phyloP scores from a whole-genome alignment of 2,797 vertebrate genomes.

The Microctenopoma steveboyesi region DNA sequence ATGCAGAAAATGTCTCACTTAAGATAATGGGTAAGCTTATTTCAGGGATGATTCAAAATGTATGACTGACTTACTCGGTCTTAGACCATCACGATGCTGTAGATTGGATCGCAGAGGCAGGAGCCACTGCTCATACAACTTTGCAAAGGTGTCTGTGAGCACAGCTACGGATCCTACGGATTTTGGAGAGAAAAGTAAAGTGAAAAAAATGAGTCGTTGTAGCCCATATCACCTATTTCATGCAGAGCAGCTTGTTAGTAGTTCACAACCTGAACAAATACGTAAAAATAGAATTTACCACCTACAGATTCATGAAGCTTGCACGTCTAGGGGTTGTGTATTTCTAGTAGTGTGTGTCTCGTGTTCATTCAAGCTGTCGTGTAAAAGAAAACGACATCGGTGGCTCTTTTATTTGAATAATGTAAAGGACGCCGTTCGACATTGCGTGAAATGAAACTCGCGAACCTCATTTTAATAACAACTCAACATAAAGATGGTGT shows the following conservation, averaged over 20 bases:
- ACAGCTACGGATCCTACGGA: neutral
- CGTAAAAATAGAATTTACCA: constrained; percentile 30
- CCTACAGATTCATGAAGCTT: constrained; percentile 13
- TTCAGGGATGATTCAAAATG: constrained; percentile 18
- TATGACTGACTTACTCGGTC: too few relatives aligned
- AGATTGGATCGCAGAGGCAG: too few relatives aligned
- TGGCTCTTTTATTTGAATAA: neutral
- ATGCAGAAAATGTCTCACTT: neutral
- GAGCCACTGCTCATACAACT: neutral
- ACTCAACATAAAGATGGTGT: neutral
- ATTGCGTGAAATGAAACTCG: neutral
- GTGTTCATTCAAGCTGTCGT: constrained; percentile 33
- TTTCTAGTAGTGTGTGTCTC: constrained; percentile 30
- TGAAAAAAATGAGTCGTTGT: neutral
- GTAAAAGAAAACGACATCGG: constrained; percentile 8
- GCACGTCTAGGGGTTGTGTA: constrained; percentile 10
- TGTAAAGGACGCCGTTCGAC: neutral
- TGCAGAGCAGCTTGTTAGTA: neutral
- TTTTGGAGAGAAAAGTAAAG: neutral
- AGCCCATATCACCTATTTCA: constrained; percentile 4
- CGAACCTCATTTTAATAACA: neutral
- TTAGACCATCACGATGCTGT: too few relatives aligned
- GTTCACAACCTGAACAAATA: constrained; percentile 15
- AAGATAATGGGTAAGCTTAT: constrained; percentile 23
- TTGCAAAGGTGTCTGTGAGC: neutral